Evolutionary conservation across 2,797 vertebrate species (phyloP), one percentile per base, ranked within the genome.

Genomic region (Nyctalus aviator): DNA sequence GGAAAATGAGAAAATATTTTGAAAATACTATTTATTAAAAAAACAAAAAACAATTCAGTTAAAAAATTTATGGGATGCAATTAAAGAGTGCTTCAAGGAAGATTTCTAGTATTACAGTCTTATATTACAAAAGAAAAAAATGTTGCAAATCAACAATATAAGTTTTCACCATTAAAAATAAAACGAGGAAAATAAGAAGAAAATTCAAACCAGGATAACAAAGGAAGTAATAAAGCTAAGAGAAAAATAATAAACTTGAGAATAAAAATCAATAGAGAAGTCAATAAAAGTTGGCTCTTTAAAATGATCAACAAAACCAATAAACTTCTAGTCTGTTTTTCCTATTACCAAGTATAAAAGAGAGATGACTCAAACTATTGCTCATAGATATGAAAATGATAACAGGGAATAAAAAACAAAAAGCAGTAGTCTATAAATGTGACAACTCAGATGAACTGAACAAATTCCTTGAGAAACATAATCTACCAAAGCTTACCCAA

Each of bases 11-110:
- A 73, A 88, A 53, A 53, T 69, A 84, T 37, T 84, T 35, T 35
- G 23, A 84, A 84, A 84, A 53, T 62, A 44, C 25, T 57, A 77
- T 79, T 64, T 90, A 71, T 78, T 90, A 15, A 85, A 90, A 84
- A 78, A 85, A 44, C 30, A 44, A 64, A 77, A 89, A 4, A 62
- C 23, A 79, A 94, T 23, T 72, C 15, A 48, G 41, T 64, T 71
- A 2, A 79, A 79, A 66, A 78, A 85, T 44, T 64, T 55, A 27
- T 73, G 57, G 17, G 18, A 78, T 46, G 7, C 17, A 71, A 25
- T 53, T 89, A 83, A 89, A 71, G 8, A 72, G 14, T 64, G 25
- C 30, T 90, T 55, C 73, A 72, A 79, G 13, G 30, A 90, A 72
- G 15, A 79, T 50, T 69, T 84, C 25, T 89, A 71, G 41, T 62